A percentile compares a stretch with the other conserved stretches of the same genome.
Conservation (phyloP, 2,888 invertebrate species). For the Halictus ligatus region DNA sequence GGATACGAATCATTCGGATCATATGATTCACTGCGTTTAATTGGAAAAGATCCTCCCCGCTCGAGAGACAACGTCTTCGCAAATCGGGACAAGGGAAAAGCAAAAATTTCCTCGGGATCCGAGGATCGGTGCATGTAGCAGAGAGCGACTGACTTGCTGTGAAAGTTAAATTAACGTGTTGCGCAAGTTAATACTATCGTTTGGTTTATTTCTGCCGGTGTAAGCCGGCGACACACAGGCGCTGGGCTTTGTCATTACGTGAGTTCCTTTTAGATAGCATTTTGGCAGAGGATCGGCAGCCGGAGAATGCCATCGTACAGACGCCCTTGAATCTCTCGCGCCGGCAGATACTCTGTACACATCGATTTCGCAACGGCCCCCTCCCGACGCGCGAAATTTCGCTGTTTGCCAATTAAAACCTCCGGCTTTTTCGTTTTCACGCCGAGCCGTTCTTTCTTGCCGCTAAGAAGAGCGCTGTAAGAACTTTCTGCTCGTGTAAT, state of each 20-base stretch:
- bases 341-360: not conserved
- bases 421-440: not conserved
- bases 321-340: constrained; percentile 45
- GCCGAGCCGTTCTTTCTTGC: not conserved
- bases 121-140: not conserved
- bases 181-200: constrained; percentile 46
- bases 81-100: not conserved
- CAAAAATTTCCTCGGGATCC: not conserved
- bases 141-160: constrained; percentile 14
- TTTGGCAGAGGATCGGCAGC: constrained; percentile 43
- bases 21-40: constrained; percentile 6
- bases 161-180: constrained; percentile 50
- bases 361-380: not conserved
- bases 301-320: constrained; percentile 25
- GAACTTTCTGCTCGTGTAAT: not conserved
- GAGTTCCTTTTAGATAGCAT: constrained; percentile 39
- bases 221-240: constrained; percentile 33
- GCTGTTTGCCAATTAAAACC: constrained; percentile 6
- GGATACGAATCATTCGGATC: constrained; percentile 5
- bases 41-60: not conserved
- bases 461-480: not conserved
- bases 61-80: not conserved
- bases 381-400: not conserved
- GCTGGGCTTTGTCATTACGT: constrained; percentile 35
- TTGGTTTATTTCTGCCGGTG: constrained; percentile 51